These are phyloP conservation scores for Daboia siamensis DNA, from an alignment of 2,113 vertebrate genomes.

Conservation along the genomic window DNA sequence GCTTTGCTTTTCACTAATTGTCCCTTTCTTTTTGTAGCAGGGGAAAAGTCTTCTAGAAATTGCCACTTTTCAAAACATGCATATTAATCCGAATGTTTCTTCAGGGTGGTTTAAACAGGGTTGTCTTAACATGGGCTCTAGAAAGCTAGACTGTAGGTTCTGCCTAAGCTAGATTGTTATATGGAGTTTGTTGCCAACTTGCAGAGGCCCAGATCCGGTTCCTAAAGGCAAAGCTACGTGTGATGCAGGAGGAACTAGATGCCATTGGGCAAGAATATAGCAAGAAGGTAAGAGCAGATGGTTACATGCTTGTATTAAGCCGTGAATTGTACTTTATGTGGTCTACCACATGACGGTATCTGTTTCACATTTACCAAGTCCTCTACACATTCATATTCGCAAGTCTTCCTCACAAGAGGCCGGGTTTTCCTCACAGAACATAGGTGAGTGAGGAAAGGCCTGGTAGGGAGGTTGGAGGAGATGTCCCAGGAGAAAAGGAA, in stretches of 20 bases:
- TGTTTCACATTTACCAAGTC: neutral
- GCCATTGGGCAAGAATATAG: slow-evolving; percentile 76
- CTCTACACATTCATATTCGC: neutral
- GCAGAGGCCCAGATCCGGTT: slow-evolving; percentile 86
- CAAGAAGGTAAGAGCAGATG: slow-evolving; percentile 78
- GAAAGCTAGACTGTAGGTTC: neutral
- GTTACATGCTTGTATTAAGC: neutral
- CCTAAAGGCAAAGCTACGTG: slow-evolving; percentile 86
- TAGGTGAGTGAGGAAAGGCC: neutral
- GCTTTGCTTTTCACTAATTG: neutral
- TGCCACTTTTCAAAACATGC: neutral
- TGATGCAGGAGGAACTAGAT: slow-evolving; percentile 87
- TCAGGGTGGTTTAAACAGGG: too few species aligned
- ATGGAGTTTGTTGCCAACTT: slow-evolving; percentile 44
- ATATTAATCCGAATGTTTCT: neutral
- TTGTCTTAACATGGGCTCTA: neutral
- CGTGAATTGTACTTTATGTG: neutral
- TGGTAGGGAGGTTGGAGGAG: neutral
- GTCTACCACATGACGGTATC: neutral
- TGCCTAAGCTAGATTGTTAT: slow-evolving; percentile 20
- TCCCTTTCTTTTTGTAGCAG: neutral
- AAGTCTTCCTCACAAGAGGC: neutral
- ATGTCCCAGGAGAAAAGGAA: neutral
- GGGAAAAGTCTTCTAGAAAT: neutral
- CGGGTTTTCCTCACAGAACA: neutral